These are phyloP conservation scores for Diglossa brunneiventris DNA, from an alignment of 2,113 vertebrate genomes.

Conservation along the genomic window DNA sequence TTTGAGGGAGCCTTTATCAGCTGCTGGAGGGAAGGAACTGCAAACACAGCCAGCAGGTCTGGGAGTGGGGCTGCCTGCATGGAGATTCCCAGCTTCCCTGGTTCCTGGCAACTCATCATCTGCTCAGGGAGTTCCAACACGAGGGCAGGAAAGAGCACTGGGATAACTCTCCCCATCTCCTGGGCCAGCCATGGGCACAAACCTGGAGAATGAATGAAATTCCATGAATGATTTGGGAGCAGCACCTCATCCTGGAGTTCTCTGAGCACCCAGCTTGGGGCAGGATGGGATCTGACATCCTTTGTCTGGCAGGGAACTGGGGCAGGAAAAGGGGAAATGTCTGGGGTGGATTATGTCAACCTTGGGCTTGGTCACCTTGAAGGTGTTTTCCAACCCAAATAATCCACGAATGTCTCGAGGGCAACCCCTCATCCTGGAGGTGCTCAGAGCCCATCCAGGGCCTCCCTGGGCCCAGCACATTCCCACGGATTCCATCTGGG, in stretches of 20 bases:
- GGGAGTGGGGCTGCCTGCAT: neutral
- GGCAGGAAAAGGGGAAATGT: neutral
- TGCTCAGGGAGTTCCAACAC: neutral
- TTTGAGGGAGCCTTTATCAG: constrained; percentile 19
- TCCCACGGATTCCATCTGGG: rapidly evolving
- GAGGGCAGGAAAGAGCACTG: neutral
- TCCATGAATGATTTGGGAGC: neutral
- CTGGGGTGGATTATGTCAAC: neutral
- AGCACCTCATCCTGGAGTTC: neutral
- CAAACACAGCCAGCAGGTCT: constrained; percentile 27
- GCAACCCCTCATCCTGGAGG: neutral
- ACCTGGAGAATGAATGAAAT: neutral
- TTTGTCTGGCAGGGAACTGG: neutral
- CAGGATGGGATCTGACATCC: neutral
- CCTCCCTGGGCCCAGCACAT: neutral
- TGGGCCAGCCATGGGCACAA: neutral
- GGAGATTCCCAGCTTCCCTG: neutral
- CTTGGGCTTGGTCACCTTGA: neutral
- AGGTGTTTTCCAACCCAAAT: neutral
- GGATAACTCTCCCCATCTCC: neutral
- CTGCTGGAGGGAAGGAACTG: neutral
- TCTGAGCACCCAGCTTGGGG: neutral
- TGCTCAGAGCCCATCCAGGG: neutral
- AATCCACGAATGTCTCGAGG: neutral
- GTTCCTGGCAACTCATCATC: neutral